Percentiles rank a stretch among this genome's conserved stretches.
phyloP scores from a whole-genome alignment of 2,113 vertebrate species.

The Onychorhynchus coronatus region DNA sequence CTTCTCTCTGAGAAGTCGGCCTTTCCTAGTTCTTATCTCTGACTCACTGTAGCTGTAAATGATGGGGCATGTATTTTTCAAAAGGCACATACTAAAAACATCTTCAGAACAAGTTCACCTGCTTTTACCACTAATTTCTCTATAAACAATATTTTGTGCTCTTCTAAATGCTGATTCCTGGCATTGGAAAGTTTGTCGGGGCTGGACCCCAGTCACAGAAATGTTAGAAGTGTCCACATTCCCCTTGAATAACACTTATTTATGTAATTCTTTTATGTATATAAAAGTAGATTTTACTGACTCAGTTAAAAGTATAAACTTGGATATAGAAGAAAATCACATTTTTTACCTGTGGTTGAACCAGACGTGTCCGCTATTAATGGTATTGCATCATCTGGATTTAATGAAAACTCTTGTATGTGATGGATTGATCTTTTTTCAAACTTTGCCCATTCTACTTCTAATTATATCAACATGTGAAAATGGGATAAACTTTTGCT shows the following conservation, averaged over 20 bases:
- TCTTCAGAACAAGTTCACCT: slow-evolving; percentile 2
- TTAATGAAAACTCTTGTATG: neutral
- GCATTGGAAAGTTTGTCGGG: neutral
- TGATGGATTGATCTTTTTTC: neutral
- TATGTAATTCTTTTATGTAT: neutral
- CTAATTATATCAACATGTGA: neutral
- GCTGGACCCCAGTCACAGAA: neutral
- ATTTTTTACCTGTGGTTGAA: neutral
- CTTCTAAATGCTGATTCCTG: neutral
- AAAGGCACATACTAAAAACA: neutral
- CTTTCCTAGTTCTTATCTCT: slow-evolving; percentile 7
- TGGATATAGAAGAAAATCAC: neutral
- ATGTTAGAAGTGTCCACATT: neutral
- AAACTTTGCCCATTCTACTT: neutral
- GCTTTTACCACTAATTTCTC: neutral
- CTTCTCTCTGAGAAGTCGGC: neutral
- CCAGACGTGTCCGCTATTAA: neutral
- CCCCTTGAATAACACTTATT: neutral
- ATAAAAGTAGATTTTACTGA: neutral
- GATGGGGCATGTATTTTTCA: neutral
- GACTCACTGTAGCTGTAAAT: slow-evolving; percentile 23
- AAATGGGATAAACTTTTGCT: neutral
- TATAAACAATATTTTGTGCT: neutral
- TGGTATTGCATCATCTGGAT: neutral
- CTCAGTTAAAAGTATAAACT: neutral